Percentiles rank a stretch among this genome's conserved stretches.
Conservation (phyloP, 1,140 invertebrate species). For the Telenomus remus region DNA sequence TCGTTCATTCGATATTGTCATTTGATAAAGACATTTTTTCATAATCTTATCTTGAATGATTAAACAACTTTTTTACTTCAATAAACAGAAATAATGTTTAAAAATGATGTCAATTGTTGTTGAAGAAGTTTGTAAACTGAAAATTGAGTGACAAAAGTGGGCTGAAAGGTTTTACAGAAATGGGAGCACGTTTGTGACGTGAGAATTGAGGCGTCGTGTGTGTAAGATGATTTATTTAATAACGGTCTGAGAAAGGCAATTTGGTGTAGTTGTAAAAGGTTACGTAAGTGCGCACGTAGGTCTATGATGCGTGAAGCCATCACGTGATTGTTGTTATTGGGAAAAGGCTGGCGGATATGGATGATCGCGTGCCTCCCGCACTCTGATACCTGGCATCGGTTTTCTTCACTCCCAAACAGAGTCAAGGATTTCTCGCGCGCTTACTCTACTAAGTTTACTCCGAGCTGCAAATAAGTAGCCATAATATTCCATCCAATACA, state of each 20-base stretch:
- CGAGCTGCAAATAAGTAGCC: slow-evolving; percentile 45
- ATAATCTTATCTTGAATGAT: no score
- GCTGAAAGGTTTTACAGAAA: neutral
- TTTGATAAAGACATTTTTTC: no score
- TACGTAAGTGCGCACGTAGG: slow-evolving; percentile 10
- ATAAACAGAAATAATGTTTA: no score
- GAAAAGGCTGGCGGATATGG: slow-evolving; percentile 20
- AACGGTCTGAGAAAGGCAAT: slow-evolving; percentile 37
- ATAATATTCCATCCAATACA: slow-evolving; percentile 37
- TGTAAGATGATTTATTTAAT: slow-evolving; percentile 31
- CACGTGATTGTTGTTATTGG: slow-evolving; percentile 22
- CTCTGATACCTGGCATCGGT: slow-evolving; percentile 35
- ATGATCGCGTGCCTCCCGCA: slow-evolving; percentile 27
- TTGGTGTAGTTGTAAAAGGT: slow-evolving; percentile 22
- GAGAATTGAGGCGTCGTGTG: slow-evolving; percentile 24
- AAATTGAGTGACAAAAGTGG: no score
- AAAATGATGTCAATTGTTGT: no score
- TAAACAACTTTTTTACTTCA: no score
- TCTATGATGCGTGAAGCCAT: slow-evolving; percentile 39
- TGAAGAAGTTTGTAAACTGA: no score
- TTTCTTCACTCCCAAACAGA: slow-evolving; percentile 45
- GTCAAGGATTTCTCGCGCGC: slow-evolving; percentile 47
- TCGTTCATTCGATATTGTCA: no score
- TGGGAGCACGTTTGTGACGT: slow-evolving; percentile 25
- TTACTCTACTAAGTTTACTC: slow-evolving; percentile 40